Evolutionary conservation across 2,888 invertebrate genomes (phyloP).

Genomic region (Synanthedon formicaeformis): DNA sequence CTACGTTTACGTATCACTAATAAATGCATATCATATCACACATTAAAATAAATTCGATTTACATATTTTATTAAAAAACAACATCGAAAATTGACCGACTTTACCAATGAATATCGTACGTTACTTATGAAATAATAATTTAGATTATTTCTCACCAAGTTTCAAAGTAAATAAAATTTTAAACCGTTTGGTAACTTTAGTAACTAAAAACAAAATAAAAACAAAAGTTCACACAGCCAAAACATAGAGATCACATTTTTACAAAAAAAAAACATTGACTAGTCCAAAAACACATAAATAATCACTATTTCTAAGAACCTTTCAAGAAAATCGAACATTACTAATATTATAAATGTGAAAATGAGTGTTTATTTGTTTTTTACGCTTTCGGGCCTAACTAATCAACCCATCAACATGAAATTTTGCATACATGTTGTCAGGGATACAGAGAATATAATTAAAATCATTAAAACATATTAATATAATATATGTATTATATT

Average conservation of each 20-base stretch:
- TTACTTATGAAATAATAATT: neutral
- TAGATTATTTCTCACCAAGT: neutral
- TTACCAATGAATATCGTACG: neutral
- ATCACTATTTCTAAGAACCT: neutral
- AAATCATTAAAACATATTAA: no score
- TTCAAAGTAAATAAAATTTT: neutral
- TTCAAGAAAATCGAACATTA: no score
- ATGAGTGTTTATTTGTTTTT: no score
- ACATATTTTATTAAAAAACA: conserved; percentile 1
- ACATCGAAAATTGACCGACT: no score
- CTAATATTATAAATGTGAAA: no score
- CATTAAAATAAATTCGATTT: conserved; percentile 15
- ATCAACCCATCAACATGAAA: no score
- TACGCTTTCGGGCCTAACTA: no score
- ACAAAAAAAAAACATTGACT: conserved; percentile 26
- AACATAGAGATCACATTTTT: conserved; percentile 44
- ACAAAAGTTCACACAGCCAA: conserved; percentile 52
- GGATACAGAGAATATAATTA: no score
- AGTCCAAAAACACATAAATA: conserved; percentile 12
- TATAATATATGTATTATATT: no score
- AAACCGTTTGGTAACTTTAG: neutral
- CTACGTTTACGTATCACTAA: conserved; percentile 8
- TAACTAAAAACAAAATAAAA: conserved; percentile 16
- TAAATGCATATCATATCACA: conserved; percentile 12
- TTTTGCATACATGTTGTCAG: no score